phyloP scores from a whole-genome alignment of 2,113 vertebrate genomes.

The Syngnathus typhle region DNA sequence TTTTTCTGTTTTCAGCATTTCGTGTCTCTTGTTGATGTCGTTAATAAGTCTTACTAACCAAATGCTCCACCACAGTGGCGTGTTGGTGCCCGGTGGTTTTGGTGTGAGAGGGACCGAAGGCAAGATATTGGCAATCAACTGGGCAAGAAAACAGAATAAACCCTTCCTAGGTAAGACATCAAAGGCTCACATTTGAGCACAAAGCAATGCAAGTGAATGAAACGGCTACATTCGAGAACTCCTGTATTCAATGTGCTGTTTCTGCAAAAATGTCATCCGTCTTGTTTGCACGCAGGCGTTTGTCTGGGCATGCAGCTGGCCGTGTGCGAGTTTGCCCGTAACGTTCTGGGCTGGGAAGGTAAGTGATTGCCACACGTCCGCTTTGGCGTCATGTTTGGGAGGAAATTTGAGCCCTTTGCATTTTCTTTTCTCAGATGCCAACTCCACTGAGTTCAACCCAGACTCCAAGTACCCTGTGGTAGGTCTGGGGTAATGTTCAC shows the following conservation, averaged over 20 bases:
- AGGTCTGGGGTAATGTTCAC: slow-evolving; percentile 39
- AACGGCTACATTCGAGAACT: neutral
- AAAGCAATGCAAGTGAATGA: neutral
- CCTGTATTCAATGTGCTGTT: slow-evolving; percentile 2
- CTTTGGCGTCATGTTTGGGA: too few species aligned
- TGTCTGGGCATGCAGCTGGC: slow-evolving; percentile 97
- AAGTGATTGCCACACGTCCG: slow-evolving; percentile 26
- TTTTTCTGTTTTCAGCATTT: neutral
- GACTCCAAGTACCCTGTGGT: slow-evolving; percentile 89
- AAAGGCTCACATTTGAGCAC: neutral
- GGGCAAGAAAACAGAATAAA: slow-evolving; percentile 94
- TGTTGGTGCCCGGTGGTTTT: slow-evolving; percentile 94
- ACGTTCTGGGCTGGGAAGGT: slow-evolving; percentile 88
- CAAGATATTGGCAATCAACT: slow-evolving; percentile 93
- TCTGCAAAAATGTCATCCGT: slow-evolving; percentile 26
- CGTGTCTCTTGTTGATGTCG: too few species aligned
- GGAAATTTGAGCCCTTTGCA: slow-evolving; percentile 14
- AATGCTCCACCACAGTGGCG: slow-evolving; percentile 69
- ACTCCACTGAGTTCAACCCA: slow-evolving; percentile 94
- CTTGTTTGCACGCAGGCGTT: slow-evolving; percentile 72
- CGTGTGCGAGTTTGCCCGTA: slow-evolving; percentile 89
- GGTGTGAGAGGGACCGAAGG: slow-evolving; percentile 93
- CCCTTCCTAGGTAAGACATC: slow-evolving; percentile 84
- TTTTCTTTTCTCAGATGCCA: slow-evolving; percentile 74
- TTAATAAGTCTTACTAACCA: neutral